Evolutionary conservation across 2,797 vertebrate species (phyloP), one percentile per base, ranked within the genome.

Genomic region (Schizopygopsis malacanthus): DNA sequence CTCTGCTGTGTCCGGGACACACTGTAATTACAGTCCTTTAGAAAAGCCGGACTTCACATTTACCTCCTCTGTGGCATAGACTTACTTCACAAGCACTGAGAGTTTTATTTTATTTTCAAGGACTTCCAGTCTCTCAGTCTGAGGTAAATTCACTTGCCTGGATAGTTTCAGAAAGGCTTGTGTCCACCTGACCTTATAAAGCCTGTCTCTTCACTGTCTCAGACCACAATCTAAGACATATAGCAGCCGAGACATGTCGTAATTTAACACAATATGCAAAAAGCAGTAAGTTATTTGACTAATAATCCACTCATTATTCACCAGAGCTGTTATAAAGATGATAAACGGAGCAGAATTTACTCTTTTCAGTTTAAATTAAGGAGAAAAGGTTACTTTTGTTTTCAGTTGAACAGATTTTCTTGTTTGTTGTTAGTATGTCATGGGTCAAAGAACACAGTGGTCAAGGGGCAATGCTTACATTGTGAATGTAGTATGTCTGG

Each of bases 21-120:
- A 45, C 41, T 47, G 77, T 79, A 85, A 85, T 85, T 72, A 61
- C 52, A 85, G 25, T 56, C 1, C 25, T 72, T 37, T 11, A 50
- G 67, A 10, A 71, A 71, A 72, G 39, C 8, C 67, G 41, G 28
- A 59, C 75, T 77, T 77, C 61, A 65, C 65, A 67, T 67, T 63
- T 81, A 39, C 6, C 45, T 37, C 41, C 43, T 43, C 22, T 10
- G 37, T 28, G 37, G 11, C 16, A 28, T 43, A 9, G 10, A 41
- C n/a, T 10, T 67, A 15, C n/a, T 37, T 54, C 13, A 63, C n/a
- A 25, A 43, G 3, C 10, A 37, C 7, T 28, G 3, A 67, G 9
- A 2, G 11, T 4, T 33, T 25, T 47, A 43, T 20, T 2, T 50
- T 39, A 0, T 75, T 25, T 47, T 50, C 8, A 59, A 67, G 59